Percentiles rank a stretch among this genome's conserved stretches.
Evolutionary conservation across 1,140 invertebrate genomes (phyloP).

Genomic region (Tetraneura akinire): DNA sequence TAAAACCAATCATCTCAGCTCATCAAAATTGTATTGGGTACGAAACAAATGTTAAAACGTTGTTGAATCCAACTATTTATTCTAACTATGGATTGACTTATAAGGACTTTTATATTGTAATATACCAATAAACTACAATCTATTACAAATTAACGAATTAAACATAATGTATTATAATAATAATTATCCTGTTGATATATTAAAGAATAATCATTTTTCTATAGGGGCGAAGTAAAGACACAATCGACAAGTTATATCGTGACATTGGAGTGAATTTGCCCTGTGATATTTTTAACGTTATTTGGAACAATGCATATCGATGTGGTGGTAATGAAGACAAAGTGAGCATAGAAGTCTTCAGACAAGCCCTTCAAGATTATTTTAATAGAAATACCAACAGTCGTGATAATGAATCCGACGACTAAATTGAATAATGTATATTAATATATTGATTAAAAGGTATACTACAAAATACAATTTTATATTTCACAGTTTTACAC

Average conservation of each 20-base stretch:
- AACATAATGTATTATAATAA: too few relatives aligned
- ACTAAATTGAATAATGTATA: too few relatives aligned
- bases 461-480: too few relatives aligned
- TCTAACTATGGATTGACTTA: conserved; percentile 26
- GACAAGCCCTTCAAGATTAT: conserved; percentile 10
- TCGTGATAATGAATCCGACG: too few relatives aligned
- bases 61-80: conserved; percentile 25
- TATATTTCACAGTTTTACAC: too few relatives aligned
- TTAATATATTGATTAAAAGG: too few relatives aligned
- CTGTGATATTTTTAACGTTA: not conserved
- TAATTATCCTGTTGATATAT: too few relatives aligned
- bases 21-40: not conserved
- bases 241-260: not conserved
- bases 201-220: too few relatives aligned
- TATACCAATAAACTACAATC: too few relatives aligned
- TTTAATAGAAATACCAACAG: too few relatives aligned
- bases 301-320: conserved; percentile 4
- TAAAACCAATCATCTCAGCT: not conserved
- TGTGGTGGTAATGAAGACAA: not conserved
- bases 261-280: not conserved
- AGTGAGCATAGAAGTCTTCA: conserved; percentile 29
- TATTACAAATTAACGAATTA: too few relatives aligned
- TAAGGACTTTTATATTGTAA: conserved; percentile 38
- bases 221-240: conserved; percentile 22
- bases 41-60: not conserved